A percentile compares a stretch with the other conserved stretches of the same genome.
phyloP scores from a whole-genome alignment of 23 tunicate species.

The Trididemnum nubilum region DNA sequence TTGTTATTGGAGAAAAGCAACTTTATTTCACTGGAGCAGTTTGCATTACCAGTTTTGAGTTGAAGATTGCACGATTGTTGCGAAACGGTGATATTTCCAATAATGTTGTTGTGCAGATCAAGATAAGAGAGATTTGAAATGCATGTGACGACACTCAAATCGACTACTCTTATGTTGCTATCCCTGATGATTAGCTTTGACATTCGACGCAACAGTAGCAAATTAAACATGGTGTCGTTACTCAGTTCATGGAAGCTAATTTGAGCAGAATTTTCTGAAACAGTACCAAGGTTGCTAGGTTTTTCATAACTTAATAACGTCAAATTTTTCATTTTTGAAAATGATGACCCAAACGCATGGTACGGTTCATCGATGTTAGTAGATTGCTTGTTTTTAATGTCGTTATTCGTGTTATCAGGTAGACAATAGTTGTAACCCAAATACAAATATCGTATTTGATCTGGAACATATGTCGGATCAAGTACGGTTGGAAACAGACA shows the following conservation, averaged over 20 bases:
- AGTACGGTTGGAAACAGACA: not conserved
- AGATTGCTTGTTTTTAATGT: not conserved
- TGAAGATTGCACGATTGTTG: no score
- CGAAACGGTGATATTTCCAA: no score
- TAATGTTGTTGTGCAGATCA: not conserved
- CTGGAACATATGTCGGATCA: slow-evolving; percentile 5
- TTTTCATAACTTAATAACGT: not conserved
- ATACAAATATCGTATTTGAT: not conserved
- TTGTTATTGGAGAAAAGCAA: not conserved
- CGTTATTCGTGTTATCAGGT: not conserved
- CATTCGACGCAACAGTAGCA: not conserved
- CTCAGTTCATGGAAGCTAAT: not conserved
- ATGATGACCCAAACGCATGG: not conserved
- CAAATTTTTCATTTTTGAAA: not conserved
- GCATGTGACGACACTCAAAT: not conserved
- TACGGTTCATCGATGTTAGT: no score
- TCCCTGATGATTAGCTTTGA: not conserved
- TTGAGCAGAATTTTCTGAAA: not conserved
- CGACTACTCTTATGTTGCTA: not conserved
- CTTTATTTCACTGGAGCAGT: no score
- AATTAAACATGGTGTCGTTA: not conserved
- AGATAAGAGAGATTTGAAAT: not conserved
- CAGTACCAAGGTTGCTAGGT: not conserved
- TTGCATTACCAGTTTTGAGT: no score
- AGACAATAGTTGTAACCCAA: not conserved